A percentile compares a stretch with the other conserved stretches of the same genome.
Evolutionary conservation across 2,797 vertebrate species (phyloP).

Genomic region (Synaphobranchus kaupii): DNA sequence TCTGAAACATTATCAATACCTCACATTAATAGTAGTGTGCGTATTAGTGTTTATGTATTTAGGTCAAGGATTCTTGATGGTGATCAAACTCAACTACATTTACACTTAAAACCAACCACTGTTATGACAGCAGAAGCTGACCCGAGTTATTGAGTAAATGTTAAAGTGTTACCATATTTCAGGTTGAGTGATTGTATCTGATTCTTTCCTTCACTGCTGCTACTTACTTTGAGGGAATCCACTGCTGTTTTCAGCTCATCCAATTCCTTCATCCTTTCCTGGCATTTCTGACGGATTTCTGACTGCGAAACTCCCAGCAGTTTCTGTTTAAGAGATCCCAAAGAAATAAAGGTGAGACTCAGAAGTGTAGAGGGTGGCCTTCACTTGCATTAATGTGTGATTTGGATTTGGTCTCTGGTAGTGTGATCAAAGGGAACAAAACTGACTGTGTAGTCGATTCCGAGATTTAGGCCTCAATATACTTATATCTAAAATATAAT

Average conservation of each 20-base stretch:
- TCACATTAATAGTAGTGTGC: not conserved
- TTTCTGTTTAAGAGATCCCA: conserved; percentile 69
- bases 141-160: not conserved
- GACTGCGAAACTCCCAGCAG: conserved; percentile 75
- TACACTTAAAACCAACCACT: not conserved
- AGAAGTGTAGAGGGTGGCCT: not conserved
- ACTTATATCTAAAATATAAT: not conserved
- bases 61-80: not conserved
- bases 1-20: not conserved
- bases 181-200: not conserved
- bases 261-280: conserved; percentile 79
- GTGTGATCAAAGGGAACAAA: not conserved
- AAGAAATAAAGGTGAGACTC: not conserved
- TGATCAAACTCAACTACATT: not conserved
- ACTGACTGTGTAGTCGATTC: not conserved
- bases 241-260: conserved; percentile 78
- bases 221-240: conserved; percentile 75
- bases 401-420: not conserved
- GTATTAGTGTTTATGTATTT: not conserved
- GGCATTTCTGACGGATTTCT: conserved; percentile 80
- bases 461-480: not conserved
- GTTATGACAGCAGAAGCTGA: not conserved
- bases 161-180: not conserved
- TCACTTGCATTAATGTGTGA: not conserved
- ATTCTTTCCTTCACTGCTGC: not conserved